Base-by-base conservation (phyloP, 2,113 vertebrate genomes). In the Platichthys stellatus region DNA sequence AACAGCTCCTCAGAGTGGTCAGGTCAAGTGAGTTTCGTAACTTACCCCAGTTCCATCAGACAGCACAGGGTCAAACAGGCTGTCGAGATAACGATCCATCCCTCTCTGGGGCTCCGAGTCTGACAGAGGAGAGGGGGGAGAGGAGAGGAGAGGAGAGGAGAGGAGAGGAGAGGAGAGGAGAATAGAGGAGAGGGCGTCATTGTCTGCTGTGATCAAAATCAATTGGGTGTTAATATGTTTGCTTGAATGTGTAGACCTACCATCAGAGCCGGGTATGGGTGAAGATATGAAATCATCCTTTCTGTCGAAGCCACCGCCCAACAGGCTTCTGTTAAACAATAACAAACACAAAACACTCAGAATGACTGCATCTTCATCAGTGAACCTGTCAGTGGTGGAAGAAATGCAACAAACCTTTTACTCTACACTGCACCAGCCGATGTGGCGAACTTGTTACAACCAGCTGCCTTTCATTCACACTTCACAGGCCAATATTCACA, bases 71-170 rank as follows among this genome's bases (percentile, higher is more conserved):
- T 97, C 95, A 3, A 99, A 99, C 78, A 99, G 95, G 80, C 96
- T 99, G 90, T 99, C 97, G 73, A 99, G 95, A 89, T 98, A 99
- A 17, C 92, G 92, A 75, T 99, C 98, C 94, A 99, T 93, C 17
- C 96, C 97, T 78, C 92, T 96, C 71, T 95, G 96, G 74, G 88
- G 81, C 87, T 94, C 87, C 76, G 92, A 0, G 82, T 90, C 89
- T 95, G 94, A 80, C 66, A 57, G 66, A 17, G 13, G 8, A 20
- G 47, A 51, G 47, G 18, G 7, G 47, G 5, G 49, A 35, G 23
- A 43, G 15, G 51, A 47, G 18, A 31, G 31, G 31, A 59, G 66
- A 17, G 69, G 6, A 73, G 51, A 53, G 21, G 20, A 56, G 54
- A 56, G 54, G 54, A 23, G n/a, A 20, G 21, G 13, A 13, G 47